These are phyloP conservation scores for Coelopa frigida DNA, from an alignment of 1,140 invertebrate genomes.

Conservation along the genomic window DNA sequence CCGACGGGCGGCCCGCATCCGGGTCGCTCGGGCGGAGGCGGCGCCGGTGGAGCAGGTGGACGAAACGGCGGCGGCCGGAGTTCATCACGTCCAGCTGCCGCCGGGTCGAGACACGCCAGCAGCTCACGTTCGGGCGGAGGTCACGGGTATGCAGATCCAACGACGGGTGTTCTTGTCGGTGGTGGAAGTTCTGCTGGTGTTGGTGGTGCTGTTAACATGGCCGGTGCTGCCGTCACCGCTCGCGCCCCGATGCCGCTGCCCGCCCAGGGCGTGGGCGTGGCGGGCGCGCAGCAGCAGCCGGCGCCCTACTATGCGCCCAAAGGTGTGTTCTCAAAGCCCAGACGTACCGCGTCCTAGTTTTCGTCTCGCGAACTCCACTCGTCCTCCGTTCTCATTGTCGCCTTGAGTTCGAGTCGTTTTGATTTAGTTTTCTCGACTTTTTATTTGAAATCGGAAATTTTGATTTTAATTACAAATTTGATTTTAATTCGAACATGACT, in stretches of 20 bases:
- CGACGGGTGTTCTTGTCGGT: constrained; percentile 5
- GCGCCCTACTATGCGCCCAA: constrained; percentile 58
- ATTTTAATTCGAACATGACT: no score
- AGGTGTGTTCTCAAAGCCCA: constrained; percentile 48
- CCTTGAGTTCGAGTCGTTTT: no score
- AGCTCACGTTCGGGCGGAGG: constrained; percentile 29
- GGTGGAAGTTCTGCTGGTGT: constrained; percentile 3
- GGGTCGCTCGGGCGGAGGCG: constrained; percentile 23
- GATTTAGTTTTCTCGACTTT: no score
- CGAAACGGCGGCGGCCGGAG: constrained; percentile 47
- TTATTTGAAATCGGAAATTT: no score
- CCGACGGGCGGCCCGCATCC: no score
- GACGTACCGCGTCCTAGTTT: constrained; percentile 9
- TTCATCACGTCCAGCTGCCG: constrained; percentile 6
- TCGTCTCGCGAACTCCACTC: background rate
- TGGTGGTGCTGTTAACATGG: constrained; percentile 12
- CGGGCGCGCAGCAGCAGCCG: no score
- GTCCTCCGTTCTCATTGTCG: no score
- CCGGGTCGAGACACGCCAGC: constrained; percentile 8
- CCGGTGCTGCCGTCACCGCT: constrained; percentile 27
- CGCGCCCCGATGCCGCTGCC: constrained; percentile 40
- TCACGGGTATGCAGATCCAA: constrained; percentile 26
- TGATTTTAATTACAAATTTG: no score
- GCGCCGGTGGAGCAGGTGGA: constrained; percentile 41
- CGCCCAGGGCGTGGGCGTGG: constrained; percentile 27